Conservation (phyloP, 92 coral and sea anemone species). For the Epizoanthus illoricatus region DNA sequence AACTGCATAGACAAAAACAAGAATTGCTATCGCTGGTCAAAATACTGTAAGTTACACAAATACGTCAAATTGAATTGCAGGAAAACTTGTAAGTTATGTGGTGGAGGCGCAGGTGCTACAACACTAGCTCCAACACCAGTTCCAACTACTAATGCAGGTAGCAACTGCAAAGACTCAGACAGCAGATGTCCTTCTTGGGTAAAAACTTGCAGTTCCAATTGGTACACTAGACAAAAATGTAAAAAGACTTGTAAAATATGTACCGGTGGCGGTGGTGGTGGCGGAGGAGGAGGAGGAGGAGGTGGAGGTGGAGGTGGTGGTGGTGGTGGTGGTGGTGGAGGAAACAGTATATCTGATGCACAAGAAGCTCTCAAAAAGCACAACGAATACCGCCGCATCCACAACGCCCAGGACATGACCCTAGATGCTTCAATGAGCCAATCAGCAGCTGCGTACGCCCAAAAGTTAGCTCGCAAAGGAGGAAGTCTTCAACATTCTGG, state of each 20-base stretch:
- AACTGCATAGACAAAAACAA: conserved; percentile 17
- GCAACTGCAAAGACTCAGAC: conserved; percentile 6
- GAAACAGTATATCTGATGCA: background rate
- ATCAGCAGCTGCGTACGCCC: background rate
- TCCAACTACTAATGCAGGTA: conserved; percentile 1
- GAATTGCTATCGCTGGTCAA: background rate
- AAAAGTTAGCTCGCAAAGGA: background rate
- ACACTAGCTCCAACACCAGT: background rate
- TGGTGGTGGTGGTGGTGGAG: background rate
- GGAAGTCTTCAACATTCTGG: background rate
- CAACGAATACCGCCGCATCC: conserved; percentile 9
- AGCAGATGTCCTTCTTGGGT: background rate
- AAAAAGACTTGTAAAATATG: background rate
- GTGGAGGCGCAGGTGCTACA: background rate
- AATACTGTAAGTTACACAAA: background rate
- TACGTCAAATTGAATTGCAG: conserved; percentile 23
- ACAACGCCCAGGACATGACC: background rate
- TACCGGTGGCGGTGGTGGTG: background rate
- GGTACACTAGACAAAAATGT: conserved; percentile 2
- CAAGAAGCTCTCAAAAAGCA: background rate
- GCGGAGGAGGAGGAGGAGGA: conserved; percentile 9
- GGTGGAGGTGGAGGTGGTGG: conserved; percentile 4
- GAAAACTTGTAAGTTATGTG: conserved; percentile 17
- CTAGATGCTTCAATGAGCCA: conserved; percentile 1
- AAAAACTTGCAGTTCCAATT: background rate